These are phyloP conservation scores for Clunio marinus DNA, from an alignment of 2,888 invertebrate species.

Conservation along the genomic window DNA sequence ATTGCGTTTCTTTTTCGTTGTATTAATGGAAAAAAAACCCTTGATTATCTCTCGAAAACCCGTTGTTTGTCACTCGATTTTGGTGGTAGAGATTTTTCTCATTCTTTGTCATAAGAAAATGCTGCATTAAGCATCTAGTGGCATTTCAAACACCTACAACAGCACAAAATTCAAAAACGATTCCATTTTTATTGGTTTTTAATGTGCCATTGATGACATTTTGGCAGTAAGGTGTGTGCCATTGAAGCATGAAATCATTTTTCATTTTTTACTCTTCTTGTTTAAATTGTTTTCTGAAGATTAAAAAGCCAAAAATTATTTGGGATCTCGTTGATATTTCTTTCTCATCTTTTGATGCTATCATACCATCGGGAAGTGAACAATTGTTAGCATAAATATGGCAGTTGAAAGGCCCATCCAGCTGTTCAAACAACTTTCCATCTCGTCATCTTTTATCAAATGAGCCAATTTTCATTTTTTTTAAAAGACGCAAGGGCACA, in stretches of 20 bases:
- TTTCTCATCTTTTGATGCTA: neutral
- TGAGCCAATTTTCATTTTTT: neutral
- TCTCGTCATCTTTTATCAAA: neutral
- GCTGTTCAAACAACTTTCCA: slow-evolving; percentile 14
- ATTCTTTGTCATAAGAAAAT: neutral
- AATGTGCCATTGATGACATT: slow-evolving; percentile 31
- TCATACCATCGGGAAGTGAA: neutral
- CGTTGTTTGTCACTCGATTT: neutral
- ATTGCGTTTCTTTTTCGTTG: neutral
- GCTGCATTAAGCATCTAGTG: neutral
- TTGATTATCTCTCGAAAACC: slow-evolving; percentile 10
- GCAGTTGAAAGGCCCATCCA: neutral
- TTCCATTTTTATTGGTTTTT: slow-evolving; percentile 32
- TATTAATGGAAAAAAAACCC: neutral
- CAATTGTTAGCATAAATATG: neutral
- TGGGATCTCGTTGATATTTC: neutral
- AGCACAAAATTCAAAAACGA: slow-evolving; percentile 16
- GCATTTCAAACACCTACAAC: neutral
- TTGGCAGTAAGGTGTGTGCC: neutral
- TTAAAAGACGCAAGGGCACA: neutral
- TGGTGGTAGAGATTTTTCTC: neutral
- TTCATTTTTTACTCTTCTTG: slow-evolving; percentile 14
- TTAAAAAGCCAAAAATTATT: too few relatives aligned
- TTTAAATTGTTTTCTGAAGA: too few relatives aligned
- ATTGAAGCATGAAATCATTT: slow-evolving; percentile 13